These are phyloP conservation scores for Silvanus unidentatus DNA, from an alignment of 2,888 invertebrate genomes.

Conservation along the genomic window DNA sequence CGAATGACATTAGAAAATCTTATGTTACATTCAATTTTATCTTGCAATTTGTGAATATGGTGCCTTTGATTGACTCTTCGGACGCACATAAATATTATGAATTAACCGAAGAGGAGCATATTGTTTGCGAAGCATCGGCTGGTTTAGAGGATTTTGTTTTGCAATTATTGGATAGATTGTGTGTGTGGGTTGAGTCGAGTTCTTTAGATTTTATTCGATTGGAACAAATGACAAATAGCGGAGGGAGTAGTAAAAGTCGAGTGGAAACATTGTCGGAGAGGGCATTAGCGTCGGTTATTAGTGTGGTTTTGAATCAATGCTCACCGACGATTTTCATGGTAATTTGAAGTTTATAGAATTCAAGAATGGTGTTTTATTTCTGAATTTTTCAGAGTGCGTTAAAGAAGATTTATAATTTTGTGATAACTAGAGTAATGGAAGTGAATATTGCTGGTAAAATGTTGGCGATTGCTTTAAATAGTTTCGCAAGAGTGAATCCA, in stretches of 20 bases:
- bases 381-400: constrained; percentile 54
- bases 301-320: constrained; percentile 64
- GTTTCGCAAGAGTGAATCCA: constrained; percentile 61
- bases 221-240: constrained; percentile 53
- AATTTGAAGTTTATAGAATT: constrained; percentile 9
- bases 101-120: constrained; percentile 70
- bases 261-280: constrained; percentile 68
- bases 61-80: constrained; percentile 82
- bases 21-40: constrained; percentile 74
- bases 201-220: constrained; percentile 62
- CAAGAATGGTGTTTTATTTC: constrained; percentile 5
- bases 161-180: constrained; percentile 74
- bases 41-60: constrained; percentile 66
- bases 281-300: constrained; percentile 62
- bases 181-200: constrained; percentile 65
- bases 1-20: constrained; percentile 77
- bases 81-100: constrained; percentile 60
- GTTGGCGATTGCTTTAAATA: constrained; percentile 65
- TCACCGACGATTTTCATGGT: constrained; percentile 58
- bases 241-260: constrained; percentile 56
- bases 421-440: constrained; percentile 71
- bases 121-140: constrained; percentile 74
- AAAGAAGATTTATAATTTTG: constrained; percentile 68
- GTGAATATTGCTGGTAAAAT: constrained; percentile 77
- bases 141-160: constrained; percentile 85